Evolutionary conservation across 2,113 vertebrate species (phyloP), one percentile per base, ranked within the genome.

Genomic region (Dolichallabes microphthalmus): DNA sequence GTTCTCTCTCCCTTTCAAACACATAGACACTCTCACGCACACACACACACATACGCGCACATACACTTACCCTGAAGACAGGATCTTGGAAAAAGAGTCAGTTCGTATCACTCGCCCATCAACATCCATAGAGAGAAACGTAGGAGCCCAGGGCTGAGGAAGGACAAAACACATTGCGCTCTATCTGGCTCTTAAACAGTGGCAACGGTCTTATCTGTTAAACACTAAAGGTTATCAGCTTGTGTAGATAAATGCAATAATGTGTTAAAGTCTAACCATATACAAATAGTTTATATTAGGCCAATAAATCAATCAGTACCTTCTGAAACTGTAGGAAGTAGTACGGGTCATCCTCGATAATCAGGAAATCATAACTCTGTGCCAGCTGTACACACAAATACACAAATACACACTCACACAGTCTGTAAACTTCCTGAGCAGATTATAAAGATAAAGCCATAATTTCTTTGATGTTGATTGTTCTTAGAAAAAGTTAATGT

Each of bases 301-400:
- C 22, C 19, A 61, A 84, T 82, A 71, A 81, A 83, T 45, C 68
- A 53, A 53, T n/a, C 35, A 45, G 91, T 92, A 99, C 98, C 96
- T 98, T 98, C 77, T 94, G 91, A 91, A 98, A 98, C 91, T 99
- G 98, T 85, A 99, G 92, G 90, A 98, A 99, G 89, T 97, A 99
- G 91, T 99, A 99, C 0, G 98, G 98, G 90, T 99, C 98, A 2
- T 99, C 98, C 94, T 99, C 98, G 88, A 99, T 94, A 89, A 99
- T 97, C 52, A 99, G 96, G 89, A 99, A 95, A 92, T 99, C 95
- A 25, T 98, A 98, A 89, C 94, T 91, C 89, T 94, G 94, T 85
- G 98, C 97, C 86, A 99, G 94, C 98, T 99, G n/a, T 60, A 52
- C 22, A 71, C 32, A 73, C 20, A 69, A 30, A 80, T 5, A 82